Evolutionary conservation across 2,113 vertebrate species (phyloP), one percentile per base, ranked within the genome.

Genomic region (Eptesicus fuscus): DNA sequence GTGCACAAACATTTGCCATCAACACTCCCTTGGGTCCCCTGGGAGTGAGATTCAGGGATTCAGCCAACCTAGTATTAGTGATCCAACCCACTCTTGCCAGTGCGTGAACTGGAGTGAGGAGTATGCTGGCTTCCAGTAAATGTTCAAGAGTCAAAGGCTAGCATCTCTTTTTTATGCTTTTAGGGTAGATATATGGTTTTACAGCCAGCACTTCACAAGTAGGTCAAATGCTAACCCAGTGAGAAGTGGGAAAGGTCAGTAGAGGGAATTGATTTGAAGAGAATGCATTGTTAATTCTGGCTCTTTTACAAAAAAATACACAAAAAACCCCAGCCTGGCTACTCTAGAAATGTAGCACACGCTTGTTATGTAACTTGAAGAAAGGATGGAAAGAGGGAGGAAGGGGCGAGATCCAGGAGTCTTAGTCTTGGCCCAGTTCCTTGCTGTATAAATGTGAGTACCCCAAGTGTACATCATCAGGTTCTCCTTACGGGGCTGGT

Each of bases 171-270:
- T 76, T 53, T 40, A 37, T 35, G 63, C 49, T 30, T 89, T 86
- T 86, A 65, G 25, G 67, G 17, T 71, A 73, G 49, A 70, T 4
- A 37, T 23, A 35, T 20, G n/a, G 16, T 35, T 91, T 94, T 76
- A 65, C 23, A 84, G 59, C 49, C 87, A 80, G 82, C 51, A 7
- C 30, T 56, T 76, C 9, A 3, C 61, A 91, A 95, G 74, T 88
- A 93, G 92, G 92, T 89, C 92, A 94, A 30, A 73, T 9, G 17
- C 83, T 84, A 63, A 78, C 56, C 70, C 67, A 76, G 22, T 49
- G 65, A 88, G 59, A 88, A 59, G 59, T n/a, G 20, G 42, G 67
- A 37, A 56, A 69, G 61, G 69, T 78, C 76, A 76, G 0, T 18
- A 35, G 51, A 84, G 77, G 59, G 67, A 93, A 71, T 59, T n/a